Percentiles rank a stretch among this genome's conserved stretches.
phyloP scores from a whole-genome alignment of 2,113 vertebrate species.

The Rhinolophus sinicus region DNA sequence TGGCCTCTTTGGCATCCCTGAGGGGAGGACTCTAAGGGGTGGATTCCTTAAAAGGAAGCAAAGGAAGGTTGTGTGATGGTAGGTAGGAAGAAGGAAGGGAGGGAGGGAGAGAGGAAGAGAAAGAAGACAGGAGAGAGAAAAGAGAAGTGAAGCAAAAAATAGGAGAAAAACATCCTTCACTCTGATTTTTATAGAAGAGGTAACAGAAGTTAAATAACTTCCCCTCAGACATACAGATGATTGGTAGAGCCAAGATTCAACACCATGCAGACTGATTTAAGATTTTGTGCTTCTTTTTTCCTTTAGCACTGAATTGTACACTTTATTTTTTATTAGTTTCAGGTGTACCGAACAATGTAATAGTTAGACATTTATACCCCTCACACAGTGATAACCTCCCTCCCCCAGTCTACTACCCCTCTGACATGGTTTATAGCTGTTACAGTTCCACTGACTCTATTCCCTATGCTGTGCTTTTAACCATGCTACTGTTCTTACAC shows the following conservation, averaged over 20 bases:
- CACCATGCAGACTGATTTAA: background rate
- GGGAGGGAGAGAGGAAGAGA: background rate
- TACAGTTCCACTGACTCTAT: too few relatives aligned
- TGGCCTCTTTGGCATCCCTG: background rate
- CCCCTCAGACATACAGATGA: background rate
- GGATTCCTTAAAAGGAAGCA: background rate
- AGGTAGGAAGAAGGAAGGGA: background rate
- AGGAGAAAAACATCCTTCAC: background rate
- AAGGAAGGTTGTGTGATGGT: background rate
- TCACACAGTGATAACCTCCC: too few relatives aligned
- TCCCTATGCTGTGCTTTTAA: background rate
- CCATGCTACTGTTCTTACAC: background rate
- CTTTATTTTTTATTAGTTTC: too few relatives aligned
- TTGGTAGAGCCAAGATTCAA: background rate
- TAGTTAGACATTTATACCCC: too few relatives aligned
- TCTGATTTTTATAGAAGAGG: background rate
- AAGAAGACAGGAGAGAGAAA: background rate
- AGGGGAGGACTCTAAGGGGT: background rate
- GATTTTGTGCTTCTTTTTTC: background rate
- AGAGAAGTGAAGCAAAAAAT: background rate
- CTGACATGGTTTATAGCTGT: too few relatives aligned
- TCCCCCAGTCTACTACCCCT: too few relatives aligned
- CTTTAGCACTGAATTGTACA: too few relatives aligned
- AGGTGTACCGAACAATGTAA: too few relatives aligned
- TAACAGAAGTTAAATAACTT: background rate